A percentile compares a stretch with the other conserved stretches of the same genome.
phyloP scores from a whole-genome alignment of 2,797 vertebrate species.

The Zenarchopterus dispar region DNA sequence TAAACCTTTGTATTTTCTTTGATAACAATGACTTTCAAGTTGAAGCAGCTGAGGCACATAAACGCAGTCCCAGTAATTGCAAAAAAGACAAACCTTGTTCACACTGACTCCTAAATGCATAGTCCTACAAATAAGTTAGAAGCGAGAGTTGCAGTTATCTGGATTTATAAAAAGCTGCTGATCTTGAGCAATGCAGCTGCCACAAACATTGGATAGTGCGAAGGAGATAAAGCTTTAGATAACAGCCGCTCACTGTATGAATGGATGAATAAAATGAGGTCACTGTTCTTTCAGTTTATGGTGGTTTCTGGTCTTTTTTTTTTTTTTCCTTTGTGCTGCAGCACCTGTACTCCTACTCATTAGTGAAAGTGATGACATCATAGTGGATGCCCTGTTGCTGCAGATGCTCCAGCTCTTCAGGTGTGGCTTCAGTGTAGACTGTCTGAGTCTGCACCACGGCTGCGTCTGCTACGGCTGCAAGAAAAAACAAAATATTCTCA shows the following conservation, averaged over 20 bases:
- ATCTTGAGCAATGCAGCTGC: conserved; percentile 37
- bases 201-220: conserved; percentile 16
- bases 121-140: conserved; percentile 66
- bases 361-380: conserved; percentile 91
- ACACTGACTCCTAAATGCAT: conserved; percentile 41
- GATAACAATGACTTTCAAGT: conserved; percentile 72
- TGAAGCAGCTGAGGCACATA: conserved; percentile 64
- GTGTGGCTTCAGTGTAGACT: conserved; percentile 87
- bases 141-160: conserved; percentile 58
- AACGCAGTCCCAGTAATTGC: conserved; percentile 57
- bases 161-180: conserved; percentile 62
- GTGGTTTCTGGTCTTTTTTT: conserved; percentile 37
- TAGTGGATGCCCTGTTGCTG: conserved; percentile 94
- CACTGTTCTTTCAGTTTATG: conserved; percentile 34
- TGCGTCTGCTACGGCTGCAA: conserved; percentile 89
- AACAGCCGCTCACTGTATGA: conserved; percentile 56
- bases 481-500: conserved; percentile 13
- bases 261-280: conserved; percentile 61
- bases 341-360: conserved; percentile 69
- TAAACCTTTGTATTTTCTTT: conserved; percentile 34
- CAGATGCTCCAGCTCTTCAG: conserved; percentile 91
- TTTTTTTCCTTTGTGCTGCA: conserved; percentile 1
- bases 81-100: conserved; percentile 36
- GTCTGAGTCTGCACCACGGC: conserved; percentile 91
- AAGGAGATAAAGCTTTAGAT: conserved; percentile 32